Evolutionary conservation across 2,797 vertebrate species (phyloP), one percentile per base, ranked within the genome.

Genomic region (Ambastaia sidthimunki): DNA sequence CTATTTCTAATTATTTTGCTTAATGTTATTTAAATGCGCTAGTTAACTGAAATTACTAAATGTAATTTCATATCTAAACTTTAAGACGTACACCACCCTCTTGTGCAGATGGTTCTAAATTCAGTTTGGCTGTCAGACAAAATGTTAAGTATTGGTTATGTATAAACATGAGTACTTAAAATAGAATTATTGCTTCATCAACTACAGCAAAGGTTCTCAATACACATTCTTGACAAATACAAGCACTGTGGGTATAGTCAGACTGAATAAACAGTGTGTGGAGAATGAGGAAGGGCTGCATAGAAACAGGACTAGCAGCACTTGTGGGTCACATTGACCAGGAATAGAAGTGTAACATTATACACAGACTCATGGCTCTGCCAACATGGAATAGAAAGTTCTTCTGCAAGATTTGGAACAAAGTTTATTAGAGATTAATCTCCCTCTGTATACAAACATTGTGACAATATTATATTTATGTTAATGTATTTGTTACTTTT

Each of bases 301-400:
- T 66, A 76, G 72, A 63, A 76, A 71, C 67, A 73, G 83, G 76
- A 82, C 85, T 82, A 80, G 28, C 83, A 84, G 87, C 52, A 70
- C 76, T 66, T 76, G 83, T 86, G 79, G 88, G 90, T 91, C 89
- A 90, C 89, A 89, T 68, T 88, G 87, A 88, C 90, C 91, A 92
- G 88, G 89, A 93, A 93, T 92, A 94, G 92, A 88, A 82, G 84
- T 91, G 93, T 92, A 94, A 93, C 90, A 86, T 89, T 90, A 93
- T 88, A 90, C 88, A 86, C 80, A 86, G 79, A 69, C 85, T 71
- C 57, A 78, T 79, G 85, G 84, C 84, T 74, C 82, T 86, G 90
- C 86, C 85, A 82, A 87, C 55, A 74, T 78, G 80, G 28, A 80
- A 50, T 19, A 21, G 68, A 67, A 73, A 71, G 69, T 57, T 80